Conservation (phyloP, 2,797 vertebrate genomes). For the Scleropages formosus region DNA sequence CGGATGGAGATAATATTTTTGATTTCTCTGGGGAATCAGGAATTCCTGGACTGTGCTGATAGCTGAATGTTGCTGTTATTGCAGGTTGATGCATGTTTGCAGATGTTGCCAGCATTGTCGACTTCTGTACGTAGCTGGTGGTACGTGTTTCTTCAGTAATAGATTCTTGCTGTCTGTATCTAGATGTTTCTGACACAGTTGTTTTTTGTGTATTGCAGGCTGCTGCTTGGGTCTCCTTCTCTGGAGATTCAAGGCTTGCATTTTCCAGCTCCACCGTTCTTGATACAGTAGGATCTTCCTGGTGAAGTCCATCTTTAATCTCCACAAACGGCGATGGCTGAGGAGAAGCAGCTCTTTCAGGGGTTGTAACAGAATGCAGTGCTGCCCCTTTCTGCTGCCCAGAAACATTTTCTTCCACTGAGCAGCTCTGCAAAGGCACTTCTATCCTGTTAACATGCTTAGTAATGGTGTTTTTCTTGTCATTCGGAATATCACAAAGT, state of each 20-base stretch:
- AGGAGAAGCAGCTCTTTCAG: neutral
- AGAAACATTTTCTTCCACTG: conserved; percentile 19
- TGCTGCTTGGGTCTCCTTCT: conserved; percentile 55
- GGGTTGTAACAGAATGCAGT: conserved; percentile 23
- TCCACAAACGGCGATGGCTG: neutral
- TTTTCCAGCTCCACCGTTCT: conserved; percentile 50
- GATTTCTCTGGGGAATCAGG: conserved; percentile 29
- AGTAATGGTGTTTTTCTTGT: conserved; percentile 40
- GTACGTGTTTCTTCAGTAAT: conserved; percentile 55
- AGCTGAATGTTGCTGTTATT: conserved; percentile 50
- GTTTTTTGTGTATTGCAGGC: conserved; percentile 67
- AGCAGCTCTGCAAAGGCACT: conserved; percentile 66
- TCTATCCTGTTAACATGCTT: conserved; percentile 74
- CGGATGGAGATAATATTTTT: conserved; percentile 32
- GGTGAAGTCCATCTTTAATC: neutral
- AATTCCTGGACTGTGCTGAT: neutral
- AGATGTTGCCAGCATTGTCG: conserved; percentile 66
- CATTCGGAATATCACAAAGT: conserved; percentile 53
- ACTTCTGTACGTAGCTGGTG: conserved; percentile 60
- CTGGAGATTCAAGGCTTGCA: conserved; percentile 32
- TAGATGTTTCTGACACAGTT: conserved; percentile 67
- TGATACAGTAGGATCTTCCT: conserved; percentile 41
- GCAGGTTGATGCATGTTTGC: conserved; percentile 63
- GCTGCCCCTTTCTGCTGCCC: conserved; percentile 54
- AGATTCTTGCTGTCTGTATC: conserved; percentile 66